A percentile compares a stretch with the other conserved stretches of the same genome.
phyloP scores from a whole-genome alignment of 1,140 invertebrate genomes.

The Drosophila watanabei region DNA sequence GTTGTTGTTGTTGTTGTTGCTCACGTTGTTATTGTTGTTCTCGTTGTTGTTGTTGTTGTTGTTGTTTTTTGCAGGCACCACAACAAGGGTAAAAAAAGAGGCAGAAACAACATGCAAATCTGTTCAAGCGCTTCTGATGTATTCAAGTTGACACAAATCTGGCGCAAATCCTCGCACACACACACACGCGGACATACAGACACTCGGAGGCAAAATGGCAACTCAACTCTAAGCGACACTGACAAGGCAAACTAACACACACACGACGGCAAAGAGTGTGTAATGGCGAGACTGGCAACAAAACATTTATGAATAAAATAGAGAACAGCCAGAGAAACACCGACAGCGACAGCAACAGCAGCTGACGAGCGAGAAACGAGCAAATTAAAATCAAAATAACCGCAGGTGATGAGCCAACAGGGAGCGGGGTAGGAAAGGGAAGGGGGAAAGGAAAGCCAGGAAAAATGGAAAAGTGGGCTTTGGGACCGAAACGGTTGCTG shows the following conservation, averaged over 20 bases:
- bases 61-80: conserved; percentile 56
- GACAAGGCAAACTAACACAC: conserved; percentile 62
- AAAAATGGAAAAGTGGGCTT: conserved; percentile 32
- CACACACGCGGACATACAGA: conserved; percentile 29
- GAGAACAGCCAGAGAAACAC: conserved; percentile 40
- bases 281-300: conserved; percentile 30
- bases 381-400: conserved; percentile 79
- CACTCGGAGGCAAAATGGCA: conserved; percentile 35
- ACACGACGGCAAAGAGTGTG: conserved; percentile 23
- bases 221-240: conserved; percentile 72
- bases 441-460: not conserved
- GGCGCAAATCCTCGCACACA: conserved; percentile 77
- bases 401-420: conserved; percentile 49
- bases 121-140: conserved; percentile 80
- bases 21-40: conserved; percentile 25
- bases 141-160: conserved; percentile 85
- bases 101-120: conserved; percentile 73
- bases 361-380: conserved; percentile 65
- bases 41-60: not conserved
- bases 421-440: not conserved
- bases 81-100: conserved; percentile 35
- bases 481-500: conserved; percentile 28
- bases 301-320: conserved; percentile 84
- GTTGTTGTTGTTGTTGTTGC: conserved; percentile 1
- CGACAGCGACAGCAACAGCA: conserved; percentile 38